Evolutionary conservation across 2,888 invertebrate species (phyloP).

Genomic region (Leptura quadrifasciata): DNA sequence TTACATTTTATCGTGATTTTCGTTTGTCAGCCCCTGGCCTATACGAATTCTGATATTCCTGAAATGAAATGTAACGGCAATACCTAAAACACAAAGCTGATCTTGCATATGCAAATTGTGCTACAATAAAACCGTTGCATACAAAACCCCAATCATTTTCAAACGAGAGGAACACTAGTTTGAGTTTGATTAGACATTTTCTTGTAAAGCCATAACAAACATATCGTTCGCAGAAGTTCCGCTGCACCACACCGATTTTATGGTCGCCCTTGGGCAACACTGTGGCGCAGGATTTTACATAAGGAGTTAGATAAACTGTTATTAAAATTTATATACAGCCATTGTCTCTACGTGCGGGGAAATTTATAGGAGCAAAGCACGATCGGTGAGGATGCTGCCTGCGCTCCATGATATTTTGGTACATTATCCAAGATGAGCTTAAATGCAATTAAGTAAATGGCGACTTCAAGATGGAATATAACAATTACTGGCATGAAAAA

Average conservation of each 20-base stretch:
- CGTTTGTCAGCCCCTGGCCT: no score
- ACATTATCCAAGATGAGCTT: slow-evolving; percentile 27
- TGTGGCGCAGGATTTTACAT: slow-evolving; percentile 43
- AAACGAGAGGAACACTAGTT: neutral
- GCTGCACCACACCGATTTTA: slow-evolving; percentile 48
- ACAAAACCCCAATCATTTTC: neutral
- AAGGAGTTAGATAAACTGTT: neutral
- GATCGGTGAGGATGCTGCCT: neutral
- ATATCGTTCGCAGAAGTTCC: slow-evolving; percentile 20
- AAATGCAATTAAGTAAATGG: slow-evolving; percentile 29
- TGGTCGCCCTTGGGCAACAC: slow-evolving; percentile 41
- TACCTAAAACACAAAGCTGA: neutral
- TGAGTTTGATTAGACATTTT: slow-evolving; percentile 16
- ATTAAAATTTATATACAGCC: slow-evolving; percentile 9
- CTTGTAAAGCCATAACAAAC: slow-evolving; percentile 22
- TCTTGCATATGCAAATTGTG: neutral
- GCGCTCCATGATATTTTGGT: neutral
- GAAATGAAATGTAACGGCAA: neutral
- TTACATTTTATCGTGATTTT: no score
- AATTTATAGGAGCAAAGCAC: neutral
- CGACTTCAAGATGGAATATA: slow-evolving; percentile 32
- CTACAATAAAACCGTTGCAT: neutral
- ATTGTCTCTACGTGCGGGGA: neutral
- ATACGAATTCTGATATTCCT: no score
- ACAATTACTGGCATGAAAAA: slow-evolving; percentile 19